phyloP scores from a whole-genome alignment of 2,113 vertebrate genomes.

The Sterna hirundo region DNA sequence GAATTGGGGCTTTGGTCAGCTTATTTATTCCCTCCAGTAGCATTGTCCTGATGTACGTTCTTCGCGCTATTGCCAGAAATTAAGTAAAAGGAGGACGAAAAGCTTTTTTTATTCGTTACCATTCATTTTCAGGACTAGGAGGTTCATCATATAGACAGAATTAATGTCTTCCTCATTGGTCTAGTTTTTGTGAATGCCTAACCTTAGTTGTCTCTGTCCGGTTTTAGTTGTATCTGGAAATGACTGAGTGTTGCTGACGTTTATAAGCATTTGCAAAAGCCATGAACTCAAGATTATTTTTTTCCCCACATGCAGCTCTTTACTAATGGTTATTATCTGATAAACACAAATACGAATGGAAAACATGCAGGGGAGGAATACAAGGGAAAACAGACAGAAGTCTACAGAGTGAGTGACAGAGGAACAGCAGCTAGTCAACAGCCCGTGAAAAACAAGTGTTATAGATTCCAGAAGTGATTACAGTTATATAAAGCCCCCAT shows the following conservation, averaged over 20 bases:
- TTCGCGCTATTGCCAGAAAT: background rate
- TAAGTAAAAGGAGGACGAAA: background rate
- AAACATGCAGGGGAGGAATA: background rate
- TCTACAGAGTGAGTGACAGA: background rate
- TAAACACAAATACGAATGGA: slow-evolving; percentile 39
- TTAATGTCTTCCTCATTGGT: background rate
- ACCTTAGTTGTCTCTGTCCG: background rate
- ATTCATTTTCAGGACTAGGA: background rate
- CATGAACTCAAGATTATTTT: background rate
- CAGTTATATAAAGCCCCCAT: slow-evolving; percentile 31
- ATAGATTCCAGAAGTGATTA: slow-evolving; percentile 44
- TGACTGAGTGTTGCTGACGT: background rate
- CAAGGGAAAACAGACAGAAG: background rate
- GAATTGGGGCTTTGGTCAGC: background rate
- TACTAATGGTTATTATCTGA: background rate
- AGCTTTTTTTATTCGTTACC: background rate
- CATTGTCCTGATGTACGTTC: background rate
- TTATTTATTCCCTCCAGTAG: background rate
- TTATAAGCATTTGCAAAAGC: background rate
- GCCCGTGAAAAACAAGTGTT: background rate
- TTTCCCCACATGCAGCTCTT: background rate
- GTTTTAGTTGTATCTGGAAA: background rate
- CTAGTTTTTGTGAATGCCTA: background rate
- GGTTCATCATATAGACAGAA: background rate
- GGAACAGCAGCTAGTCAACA: slow-evolving; percentile 23